phyloP scores from a whole-genome alignment of 92 coral and sea anemone genomes.

The Chrysogorgia sp. region DNA sequence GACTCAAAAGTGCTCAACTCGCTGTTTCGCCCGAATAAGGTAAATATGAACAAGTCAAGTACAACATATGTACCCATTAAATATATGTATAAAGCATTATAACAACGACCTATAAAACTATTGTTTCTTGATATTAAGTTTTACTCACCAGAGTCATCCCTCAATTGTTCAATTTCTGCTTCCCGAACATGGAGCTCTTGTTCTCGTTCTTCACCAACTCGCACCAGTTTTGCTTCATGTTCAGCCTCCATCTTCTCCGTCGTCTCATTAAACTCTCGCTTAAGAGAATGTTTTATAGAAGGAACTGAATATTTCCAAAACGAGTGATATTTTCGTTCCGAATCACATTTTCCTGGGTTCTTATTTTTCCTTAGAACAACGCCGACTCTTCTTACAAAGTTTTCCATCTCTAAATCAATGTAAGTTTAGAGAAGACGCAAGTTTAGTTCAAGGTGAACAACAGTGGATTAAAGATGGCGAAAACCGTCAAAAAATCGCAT shows the following conservation, averaged over 20 bases:
- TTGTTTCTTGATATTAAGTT: no score
- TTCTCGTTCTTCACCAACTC: constrained; percentile 4
- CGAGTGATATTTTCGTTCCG: neutral
- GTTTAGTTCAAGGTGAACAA: neutral
- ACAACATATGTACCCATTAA: no score
- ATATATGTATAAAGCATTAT: no score
- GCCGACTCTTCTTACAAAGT: neutral
- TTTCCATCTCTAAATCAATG: neutral
- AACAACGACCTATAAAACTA: no score
- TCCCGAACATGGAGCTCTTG: neutral
- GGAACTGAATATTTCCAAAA: neutral
- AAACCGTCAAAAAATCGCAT: neutral
- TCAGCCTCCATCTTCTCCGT: neutral
- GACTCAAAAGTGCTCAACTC: no score
- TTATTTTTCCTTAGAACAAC: neutral
- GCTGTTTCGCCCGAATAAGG: no score
- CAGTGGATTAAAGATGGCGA: neutral
- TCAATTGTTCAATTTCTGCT: neutral
- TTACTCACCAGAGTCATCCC: no score
- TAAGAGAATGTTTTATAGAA: neutral
- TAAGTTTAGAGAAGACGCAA: neutral
- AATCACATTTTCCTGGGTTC: neutral
- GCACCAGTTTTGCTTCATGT: neutral
- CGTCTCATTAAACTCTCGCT: neutral
- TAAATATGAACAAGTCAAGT: no score